Evolutionary conservation across 2,113 vertebrate species (phyloP).

Genomic region (Corapipo altera): DNA sequence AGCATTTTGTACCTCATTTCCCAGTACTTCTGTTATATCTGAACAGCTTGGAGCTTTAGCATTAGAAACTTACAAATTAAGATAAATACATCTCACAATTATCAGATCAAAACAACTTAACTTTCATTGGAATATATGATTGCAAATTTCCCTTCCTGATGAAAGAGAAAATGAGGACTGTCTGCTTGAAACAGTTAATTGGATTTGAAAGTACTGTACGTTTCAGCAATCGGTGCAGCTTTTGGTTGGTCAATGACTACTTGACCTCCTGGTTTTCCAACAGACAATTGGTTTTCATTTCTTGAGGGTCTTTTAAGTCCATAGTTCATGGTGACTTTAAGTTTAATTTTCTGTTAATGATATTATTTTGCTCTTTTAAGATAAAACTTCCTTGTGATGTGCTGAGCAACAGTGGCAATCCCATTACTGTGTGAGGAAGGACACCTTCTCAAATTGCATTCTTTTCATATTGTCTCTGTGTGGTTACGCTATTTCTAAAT

Average conservation of each 20-base stretch:
- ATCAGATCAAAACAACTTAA: slow-evolving; percentile 84
- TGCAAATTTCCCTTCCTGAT: slow-evolving; percentile 75
- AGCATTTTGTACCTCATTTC: slow-evolving; percentile 82
- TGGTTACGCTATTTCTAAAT: slow-evolving; percentile 30
- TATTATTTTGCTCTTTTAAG: slow-evolving; percentile 66
- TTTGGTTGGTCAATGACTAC: slow-evolving; percentile 73
- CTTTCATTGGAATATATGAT: slow-evolving; percentile 77
- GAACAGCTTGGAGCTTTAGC: slow-evolving; percentile 76
- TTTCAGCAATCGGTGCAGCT: slow-evolving; percentile 57
- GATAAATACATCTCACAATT: slow-evolving; percentile 80
- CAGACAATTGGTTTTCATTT: slow-evolving; percentile 72
- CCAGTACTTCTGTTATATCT: slow-evolving; percentile 76
- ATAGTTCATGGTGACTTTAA: slow-evolving; percentile 67
- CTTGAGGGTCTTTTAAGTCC: slow-evolving; percentile 61
- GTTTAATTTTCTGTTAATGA: slow-evolving; percentile 72
- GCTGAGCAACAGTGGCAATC: slow-evolving; percentile 58
- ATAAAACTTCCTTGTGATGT: slow-evolving; percentile 66
- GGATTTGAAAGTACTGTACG: slow-evolving; percentile 74
- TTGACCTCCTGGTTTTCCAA: slow-evolving; percentile 74
- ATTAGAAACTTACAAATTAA: slow-evolving; percentile 83
- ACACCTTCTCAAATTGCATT: slow-evolving; percentile 22
- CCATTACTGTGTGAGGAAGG: slow-evolving; percentile 62
- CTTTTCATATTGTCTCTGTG: slow-evolving; percentile 10
- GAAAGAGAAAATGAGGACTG: slow-evolving; percentile 73
- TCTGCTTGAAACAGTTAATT: slow-evolving; percentile 78